These are phyloP conservation scores for Virgularia gustaviana DNA, from an alignment of 92 coral and sea anemone genomes.

Conservation along the genomic window DNA sequence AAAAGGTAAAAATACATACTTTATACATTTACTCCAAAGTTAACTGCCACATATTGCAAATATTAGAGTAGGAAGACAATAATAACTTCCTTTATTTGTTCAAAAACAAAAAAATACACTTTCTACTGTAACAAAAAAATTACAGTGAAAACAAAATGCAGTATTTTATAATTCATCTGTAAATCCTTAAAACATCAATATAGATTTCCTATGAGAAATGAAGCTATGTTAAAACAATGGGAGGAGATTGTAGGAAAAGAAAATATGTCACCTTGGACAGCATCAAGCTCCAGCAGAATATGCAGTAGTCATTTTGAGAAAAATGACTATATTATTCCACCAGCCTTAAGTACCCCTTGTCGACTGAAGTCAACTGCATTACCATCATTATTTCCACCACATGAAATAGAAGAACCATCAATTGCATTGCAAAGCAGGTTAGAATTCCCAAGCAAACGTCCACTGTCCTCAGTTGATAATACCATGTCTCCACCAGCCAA, in stretches of 20 bases:
- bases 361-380: no score
- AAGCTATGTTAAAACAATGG: neutral
- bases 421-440: no score
- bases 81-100: no score
- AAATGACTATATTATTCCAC: neutral
- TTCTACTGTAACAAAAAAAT: neutral
- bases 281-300: neutral
- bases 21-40: no score
- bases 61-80: no score
- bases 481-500: neutral
- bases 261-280: neutral
- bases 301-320: neutral
- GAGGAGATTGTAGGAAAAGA: neutral
- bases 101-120: no score
- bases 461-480: slow-evolving; percentile 1
- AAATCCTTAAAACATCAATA: neutral
- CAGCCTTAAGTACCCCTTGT: neutral
- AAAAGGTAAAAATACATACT: no score
- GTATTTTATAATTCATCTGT: neutral
- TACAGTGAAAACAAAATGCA: neutral
- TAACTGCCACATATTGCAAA: no score
- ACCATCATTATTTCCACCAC: neutral
- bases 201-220: neutral
- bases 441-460: neutral
- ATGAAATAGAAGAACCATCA: neutral